A percentile compares a stretch with the other conserved stretches of the same genome.
These are phyloP conservation scores for Paracanthobrama guichenoti DNA, from an alignment of 2,113 vertebrate genomes.

Conservation along the genomic window DNA sequence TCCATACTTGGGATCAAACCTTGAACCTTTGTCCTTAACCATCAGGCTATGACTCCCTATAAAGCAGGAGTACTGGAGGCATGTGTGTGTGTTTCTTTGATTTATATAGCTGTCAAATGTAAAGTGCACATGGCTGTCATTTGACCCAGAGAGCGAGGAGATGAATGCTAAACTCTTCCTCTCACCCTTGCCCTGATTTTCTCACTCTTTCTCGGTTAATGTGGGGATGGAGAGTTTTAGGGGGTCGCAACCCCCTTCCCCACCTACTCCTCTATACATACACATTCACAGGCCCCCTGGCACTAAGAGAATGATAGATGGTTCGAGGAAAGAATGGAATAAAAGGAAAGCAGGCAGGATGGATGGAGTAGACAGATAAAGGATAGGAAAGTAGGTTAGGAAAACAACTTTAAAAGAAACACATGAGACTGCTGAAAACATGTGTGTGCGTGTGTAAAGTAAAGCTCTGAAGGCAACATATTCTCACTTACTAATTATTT, in stretches of 20 bases:
- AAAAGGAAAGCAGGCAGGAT: constrained; percentile 56
- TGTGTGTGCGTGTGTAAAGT: background rate
- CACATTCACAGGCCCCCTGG: constrained; percentile 27
- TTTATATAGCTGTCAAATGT: constrained; percentile 1
- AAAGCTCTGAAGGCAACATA: background rate
- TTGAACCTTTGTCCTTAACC: background rate
- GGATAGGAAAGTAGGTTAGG: constrained; percentile 65
- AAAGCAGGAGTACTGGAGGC: background rate
- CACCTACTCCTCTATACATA: constrained; percentile 19
- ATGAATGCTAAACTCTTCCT: constrained; percentile 31
- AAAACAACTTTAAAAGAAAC: constrained; percentile 64
- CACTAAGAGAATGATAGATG: constrained; percentile 6
- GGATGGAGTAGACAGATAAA: constrained; percentile 66
- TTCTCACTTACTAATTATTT: background rate
- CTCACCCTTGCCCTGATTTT: constrained; percentile 7
- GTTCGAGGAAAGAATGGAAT: constrained; percentile 47
- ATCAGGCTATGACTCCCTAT: background rate
- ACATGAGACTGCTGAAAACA: background rate
- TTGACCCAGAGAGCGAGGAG: constrained; percentile 16
- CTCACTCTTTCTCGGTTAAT: background rate
- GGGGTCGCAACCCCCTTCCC: background rate
- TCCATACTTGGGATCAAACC: background rate
- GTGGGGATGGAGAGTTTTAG: background rate
- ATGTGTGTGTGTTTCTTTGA: constrained; percentile 21
- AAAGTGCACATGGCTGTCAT: constrained; percentile 25